Percentiles rank a stretch among this genome's conserved stretches.
These are phyloP conservation scores for Trichechus manatus DNA, from an alignment of 2,113 vertebrate genomes.

Conservation along the genomic window DNA sequence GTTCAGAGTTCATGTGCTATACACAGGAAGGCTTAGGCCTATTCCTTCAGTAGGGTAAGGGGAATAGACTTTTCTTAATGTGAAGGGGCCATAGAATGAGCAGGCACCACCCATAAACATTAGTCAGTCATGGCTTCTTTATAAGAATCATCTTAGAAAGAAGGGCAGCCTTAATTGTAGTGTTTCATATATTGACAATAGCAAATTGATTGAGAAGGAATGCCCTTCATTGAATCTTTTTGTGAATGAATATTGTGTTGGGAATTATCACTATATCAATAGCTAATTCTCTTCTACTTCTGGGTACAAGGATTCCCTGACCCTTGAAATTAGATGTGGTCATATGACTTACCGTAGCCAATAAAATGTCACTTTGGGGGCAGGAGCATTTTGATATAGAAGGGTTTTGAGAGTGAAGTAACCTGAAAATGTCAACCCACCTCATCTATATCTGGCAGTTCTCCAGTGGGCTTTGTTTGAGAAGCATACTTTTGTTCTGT, in stretches of 20 bases:
- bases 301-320: background rate
- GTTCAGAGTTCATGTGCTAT: background rate
- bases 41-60: background rate
- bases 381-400: background rate
- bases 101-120: background rate
- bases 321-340: background rate
- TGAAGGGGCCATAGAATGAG: background rate
- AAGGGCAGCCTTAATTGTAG: background rate
- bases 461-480: background rate
- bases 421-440: background rate
- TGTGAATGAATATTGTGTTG: slow-evolving; percentile 3
- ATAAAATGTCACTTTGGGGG: background rate
- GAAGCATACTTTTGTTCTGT: background rate
- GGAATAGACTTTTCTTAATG: background rate
- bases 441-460: background rate
- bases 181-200: background rate
- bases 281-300: slow-evolving; percentile 16
- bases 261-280: background rate
- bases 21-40: background rate
- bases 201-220: slow-evolving; percentile 4
- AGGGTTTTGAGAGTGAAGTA: background rate
- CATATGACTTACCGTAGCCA: background rate
- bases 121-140: background rate
- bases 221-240: background rate
- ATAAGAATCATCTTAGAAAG: slow-evolving; percentile 14